Conservation (phyloP, 2,888 invertebrate genomes). For the Sarcophaga subvicina region DNA sequence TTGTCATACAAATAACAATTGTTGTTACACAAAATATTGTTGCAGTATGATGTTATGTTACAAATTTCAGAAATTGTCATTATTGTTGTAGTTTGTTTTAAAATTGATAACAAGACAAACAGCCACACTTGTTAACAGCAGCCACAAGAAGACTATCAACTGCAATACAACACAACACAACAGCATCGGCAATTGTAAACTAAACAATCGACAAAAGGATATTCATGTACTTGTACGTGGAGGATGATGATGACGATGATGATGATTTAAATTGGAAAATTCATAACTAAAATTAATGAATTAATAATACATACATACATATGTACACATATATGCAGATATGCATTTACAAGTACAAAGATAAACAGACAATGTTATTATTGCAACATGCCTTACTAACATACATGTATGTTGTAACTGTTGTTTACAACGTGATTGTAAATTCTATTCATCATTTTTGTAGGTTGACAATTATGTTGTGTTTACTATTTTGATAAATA, state of each 20-base stretch:
- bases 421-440: conserved; percentile 1
- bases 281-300: conserved; percentile 49
- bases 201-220: background rate
- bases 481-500: conserved; percentile 5
- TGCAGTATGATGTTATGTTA: conserved; percentile 13
- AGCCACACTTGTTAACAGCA: conserved; percentile 22
- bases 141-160: background rate
- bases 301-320: conserved; percentile 28
- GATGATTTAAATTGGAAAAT: conserved; percentile 36
- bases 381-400: background rate
- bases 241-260: background rate
- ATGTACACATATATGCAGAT: background rate
- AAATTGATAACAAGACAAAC: conserved; percentile 42
- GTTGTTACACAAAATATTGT: background rate
- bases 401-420: conserved; percentile 1
- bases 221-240: background rate
- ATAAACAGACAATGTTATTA: background rate
- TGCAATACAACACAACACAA: background rate
- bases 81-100: conserved; percentile 24
- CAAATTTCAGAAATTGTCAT: background rate
- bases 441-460: conserved; percentile 6
- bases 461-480: background rate
- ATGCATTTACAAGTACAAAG: background rate
- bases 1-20: background rate
- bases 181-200: background rate